Percentiles rank a stretch among this genome's conserved stretches.
Evolutionary conservation across 2,888 invertebrate species (phyloP).

Genomic region (Steinernema hermaphroditum): DNA sequence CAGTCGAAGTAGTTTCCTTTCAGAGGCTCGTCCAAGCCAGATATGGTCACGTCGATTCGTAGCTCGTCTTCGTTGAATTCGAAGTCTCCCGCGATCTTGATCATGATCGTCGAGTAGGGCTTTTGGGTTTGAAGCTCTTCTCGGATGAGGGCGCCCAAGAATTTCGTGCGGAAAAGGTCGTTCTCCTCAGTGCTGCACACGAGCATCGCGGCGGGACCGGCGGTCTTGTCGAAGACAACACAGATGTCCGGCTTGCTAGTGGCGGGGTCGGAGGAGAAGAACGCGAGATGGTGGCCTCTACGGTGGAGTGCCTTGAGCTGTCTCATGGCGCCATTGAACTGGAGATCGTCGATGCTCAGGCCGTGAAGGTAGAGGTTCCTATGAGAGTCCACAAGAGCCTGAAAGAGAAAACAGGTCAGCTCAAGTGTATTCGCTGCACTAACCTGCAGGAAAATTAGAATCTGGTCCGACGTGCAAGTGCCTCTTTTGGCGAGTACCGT

Average conservation of each 20-base stretch:
- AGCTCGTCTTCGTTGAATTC: not conserved
- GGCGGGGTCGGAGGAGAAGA: not conserved
- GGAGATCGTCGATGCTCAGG: not conserved
- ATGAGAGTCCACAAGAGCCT: not conserved
- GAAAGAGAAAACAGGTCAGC: not conserved
- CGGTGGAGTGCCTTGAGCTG: not conserved
- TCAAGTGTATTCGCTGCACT: too few species aligned
- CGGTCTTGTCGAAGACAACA: not conserved
- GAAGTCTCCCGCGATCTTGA: not conserved
- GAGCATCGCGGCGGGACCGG: not conserved
- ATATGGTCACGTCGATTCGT: not conserved
- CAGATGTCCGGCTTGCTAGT: not conserved
- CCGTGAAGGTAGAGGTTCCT: not conserved
- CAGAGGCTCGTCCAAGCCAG: not conserved
- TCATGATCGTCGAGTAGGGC: not conserved
- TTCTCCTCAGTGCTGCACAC: not conserved
- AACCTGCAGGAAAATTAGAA: not conserved
- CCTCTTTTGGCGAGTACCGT: not conserved
- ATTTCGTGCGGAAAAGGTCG: not conserved
- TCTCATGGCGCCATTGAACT: conserved; percentile 21
- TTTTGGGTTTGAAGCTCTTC: not conserved
- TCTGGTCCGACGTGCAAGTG: not conserved
- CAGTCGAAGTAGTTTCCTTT: not conserved
- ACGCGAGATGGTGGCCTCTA: not conserved
- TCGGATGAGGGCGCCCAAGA: not conserved